A percentile compares a stretch with the other conserved stretches of the same genome.
Conservation (phyloP, 2,113 vertebrate genomes). For the Pterocles orientalis region DNA sequence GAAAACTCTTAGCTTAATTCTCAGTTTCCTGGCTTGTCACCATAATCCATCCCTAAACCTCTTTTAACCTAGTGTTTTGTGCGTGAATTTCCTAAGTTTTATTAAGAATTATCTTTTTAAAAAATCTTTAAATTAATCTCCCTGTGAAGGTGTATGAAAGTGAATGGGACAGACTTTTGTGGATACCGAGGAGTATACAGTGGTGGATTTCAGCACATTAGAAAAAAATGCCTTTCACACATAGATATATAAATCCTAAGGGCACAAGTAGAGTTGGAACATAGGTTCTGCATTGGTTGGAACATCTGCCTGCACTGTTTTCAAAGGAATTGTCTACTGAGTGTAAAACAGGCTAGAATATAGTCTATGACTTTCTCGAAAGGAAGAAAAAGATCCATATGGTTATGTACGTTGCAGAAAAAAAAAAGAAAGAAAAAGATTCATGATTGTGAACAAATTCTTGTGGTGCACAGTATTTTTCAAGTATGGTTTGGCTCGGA, state of each 20-base stretch:
- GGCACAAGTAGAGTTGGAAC: background rate
- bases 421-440: background rate
- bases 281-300: background rate
- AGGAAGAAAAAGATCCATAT: fast-evolving
- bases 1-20: background rate
- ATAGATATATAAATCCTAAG: background rate
- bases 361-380: background rate
- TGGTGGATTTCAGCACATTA: background rate
- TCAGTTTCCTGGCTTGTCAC: background rate
- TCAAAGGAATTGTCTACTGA: background rate
- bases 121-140: background rate
- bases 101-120: background rate
- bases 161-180: background rate
- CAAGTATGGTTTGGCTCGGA: slow-evolving; percentile 16
- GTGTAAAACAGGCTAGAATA: background rate
- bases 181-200: background rate
- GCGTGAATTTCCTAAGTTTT: background rate
- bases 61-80: background rate
- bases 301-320: background rate
- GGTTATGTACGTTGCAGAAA: background rate
- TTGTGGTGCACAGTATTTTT: slow-evolving; percentile 25
- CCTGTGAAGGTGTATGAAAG: background rate
- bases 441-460: background rate
- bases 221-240: background rate
- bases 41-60: background rate